A percentile compares a stretch with the other conserved stretches of the same genome.
Evolutionary conservation across 1,140 invertebrate species (phyloP).

Genomic region (Penaeus japonicus): DNA sequence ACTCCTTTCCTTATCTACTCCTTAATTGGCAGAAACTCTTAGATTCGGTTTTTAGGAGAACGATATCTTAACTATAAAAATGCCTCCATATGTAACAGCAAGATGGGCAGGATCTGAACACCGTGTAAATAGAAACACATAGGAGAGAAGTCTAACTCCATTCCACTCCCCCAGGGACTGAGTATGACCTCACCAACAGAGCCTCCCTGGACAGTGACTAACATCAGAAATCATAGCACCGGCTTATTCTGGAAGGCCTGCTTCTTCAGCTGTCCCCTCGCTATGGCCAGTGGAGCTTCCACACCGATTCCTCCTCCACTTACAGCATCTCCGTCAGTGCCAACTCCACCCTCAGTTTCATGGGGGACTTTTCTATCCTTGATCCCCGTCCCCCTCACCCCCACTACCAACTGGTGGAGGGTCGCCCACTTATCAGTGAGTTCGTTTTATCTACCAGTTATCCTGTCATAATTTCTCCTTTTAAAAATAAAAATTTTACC

Average conservation of each 20-base stretch:
- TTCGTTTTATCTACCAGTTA: too few species aligned
- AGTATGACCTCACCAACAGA: slow-evolving; percentile 25
- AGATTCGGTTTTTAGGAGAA: not conserved
- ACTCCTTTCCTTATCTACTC: not conserved
- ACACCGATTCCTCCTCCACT: not conserved
- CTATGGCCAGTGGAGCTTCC: slow-evolving; percentile 30
- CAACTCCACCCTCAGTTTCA: slow-evolving; percentile 41
- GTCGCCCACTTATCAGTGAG: slow-evolving; percentile 37
- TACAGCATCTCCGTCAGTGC: slow-evolving; percentile 35
- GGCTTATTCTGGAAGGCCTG: not conserved
- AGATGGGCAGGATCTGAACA: too few species aligned
- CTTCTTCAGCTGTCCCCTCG: not conserved
- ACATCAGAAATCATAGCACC: slow-evolving; percentile 21
- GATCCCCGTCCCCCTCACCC: slow-evolving; percentile 43
- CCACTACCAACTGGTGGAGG: slow-evolving; percentile 30
- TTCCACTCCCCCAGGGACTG: slow-evolving; percentile 11
- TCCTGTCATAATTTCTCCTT: too few species aligned
- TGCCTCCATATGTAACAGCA: too few species aligned
- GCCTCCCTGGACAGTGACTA: not conserved
- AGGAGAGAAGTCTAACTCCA: not conserved
- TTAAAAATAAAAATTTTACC: too few species aligned
- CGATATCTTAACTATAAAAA: too few species aligned
- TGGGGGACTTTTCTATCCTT: slow-evolving; percentile 33
- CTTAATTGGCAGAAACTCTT: too few species aligned
- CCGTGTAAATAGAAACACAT: not conserved